These are phyloP conservation scores for Micrastur ruficollis DNA, from an alignment of 2,797 vertebrate genomes.

Conservation along the genomic window DNA sequence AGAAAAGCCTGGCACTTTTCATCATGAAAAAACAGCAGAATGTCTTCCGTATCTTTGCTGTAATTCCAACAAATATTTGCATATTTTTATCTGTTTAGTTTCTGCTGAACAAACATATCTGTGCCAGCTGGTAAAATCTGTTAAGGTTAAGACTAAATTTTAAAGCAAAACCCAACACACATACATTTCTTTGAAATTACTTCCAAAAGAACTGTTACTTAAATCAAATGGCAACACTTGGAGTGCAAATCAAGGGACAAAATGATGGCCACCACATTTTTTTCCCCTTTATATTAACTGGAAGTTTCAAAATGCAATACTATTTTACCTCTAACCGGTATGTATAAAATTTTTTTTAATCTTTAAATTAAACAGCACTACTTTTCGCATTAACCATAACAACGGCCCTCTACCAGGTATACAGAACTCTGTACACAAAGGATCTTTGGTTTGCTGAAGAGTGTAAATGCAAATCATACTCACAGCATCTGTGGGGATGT, in stretches of 20 bases:
- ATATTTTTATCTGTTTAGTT: neutral
- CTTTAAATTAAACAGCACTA: neutral
- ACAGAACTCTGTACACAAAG: neutral
- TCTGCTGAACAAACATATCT: neutral
- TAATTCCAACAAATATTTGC: neutral
- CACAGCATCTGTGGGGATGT: too few relatives aligned
- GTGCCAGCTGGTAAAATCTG: neutral
- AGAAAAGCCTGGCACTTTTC: neutral
- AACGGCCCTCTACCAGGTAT: neutral
- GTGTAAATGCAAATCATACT: neutral
- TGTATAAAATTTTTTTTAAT: fast-evolving
- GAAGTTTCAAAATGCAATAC: neutral
- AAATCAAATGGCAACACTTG: neutral
- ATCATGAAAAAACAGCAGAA: neutral
- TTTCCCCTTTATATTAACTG: neutral
- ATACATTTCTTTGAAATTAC: neutral
- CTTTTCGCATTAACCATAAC: neutral
- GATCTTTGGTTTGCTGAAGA: neutral
- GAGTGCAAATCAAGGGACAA: neutral
- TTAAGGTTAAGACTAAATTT: neutral
- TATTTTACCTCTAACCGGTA: neutral
- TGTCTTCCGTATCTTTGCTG: neutral
- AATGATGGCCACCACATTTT: neutral
- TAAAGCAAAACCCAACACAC: neutral
- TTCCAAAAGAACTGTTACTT: neutral